phyloP scores from a whole-genome alignment of 2,888 invertebrate species.

The Podotricha telesiphe region DNA sequence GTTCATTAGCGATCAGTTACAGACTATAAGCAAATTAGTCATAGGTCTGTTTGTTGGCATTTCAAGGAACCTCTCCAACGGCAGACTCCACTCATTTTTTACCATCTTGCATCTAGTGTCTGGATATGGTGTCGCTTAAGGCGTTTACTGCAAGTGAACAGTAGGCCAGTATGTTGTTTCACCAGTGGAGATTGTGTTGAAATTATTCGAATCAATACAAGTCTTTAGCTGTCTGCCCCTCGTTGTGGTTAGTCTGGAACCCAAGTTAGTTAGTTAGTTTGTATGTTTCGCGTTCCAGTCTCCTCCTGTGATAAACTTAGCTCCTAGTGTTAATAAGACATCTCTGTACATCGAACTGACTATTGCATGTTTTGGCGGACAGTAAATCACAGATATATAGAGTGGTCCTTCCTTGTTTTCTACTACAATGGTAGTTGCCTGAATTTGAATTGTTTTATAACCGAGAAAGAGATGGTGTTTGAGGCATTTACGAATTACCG shows the following conservation, averaged over 20 bases:
- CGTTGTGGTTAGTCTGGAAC: slow-evolving; percentile 33
- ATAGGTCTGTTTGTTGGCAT: no score
- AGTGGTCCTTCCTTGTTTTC: neutral
- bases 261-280: no score
- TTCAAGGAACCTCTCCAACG: no score
- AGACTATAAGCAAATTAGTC: no score
- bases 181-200: slow-evolving; percentile 24
- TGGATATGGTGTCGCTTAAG: no score
- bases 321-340: neutral
- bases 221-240: slow-evolving; percentile 34
- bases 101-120: no score
- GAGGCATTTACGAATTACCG: slow-evolving; percentile 1
- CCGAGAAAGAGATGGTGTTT: slow-evolving; percentile 27
- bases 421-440: neutral
- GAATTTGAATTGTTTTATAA: slow-evolving; percentile 15
- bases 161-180: slow-evolving; percentile 47
- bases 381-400: neutral
- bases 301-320: slow-evolving; percentile 38
- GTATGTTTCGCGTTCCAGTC: slow-evolving; percentile 45
- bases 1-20: no score
- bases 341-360: neutral
- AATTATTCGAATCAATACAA: neutral
- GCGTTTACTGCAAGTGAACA: no score
- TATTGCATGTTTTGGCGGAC: neutral
- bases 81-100: no score